Percentiles rank a stretch among this genome's conserved stretches.
Evolutionary conservation across 2,113 vertebrate genomes (phyloP).

Genomic region (Plectropomus leopardus): DNA sequence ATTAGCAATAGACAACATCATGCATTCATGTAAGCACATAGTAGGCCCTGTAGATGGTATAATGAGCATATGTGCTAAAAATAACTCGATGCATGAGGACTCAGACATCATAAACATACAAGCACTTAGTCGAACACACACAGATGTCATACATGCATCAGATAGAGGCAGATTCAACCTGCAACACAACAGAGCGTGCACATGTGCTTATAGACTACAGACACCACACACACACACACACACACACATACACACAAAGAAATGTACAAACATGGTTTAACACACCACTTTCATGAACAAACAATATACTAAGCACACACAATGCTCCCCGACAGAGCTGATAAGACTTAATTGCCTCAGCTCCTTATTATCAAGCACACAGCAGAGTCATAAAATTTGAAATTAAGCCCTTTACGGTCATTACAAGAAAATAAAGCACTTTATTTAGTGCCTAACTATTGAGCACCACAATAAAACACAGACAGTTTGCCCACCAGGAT

Average conservation of each 20-base stretch:
- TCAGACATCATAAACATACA: neutral
- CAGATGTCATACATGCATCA: neutral
- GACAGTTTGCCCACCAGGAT: neutral
- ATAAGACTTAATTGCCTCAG: slow-evolving; percentile 63
- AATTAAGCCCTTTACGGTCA: slow-evolving; percentile 67
- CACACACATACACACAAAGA: neutral
- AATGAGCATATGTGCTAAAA: slow-evolving; percentile 10
- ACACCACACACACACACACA: too few species aligned
- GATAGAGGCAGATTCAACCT: neutral
- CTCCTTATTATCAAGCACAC: slow-evolving; percentile 69
- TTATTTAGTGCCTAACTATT: slow-evolving; percentile 46
- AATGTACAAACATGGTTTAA: neutral
- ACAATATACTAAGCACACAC: slow-evolving; percentile 25
- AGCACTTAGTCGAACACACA: neutral
- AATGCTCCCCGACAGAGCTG: slow-evolving; percentile 35
- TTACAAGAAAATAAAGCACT: slow-evolving; percentile 61
- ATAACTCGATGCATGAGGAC: neutral
- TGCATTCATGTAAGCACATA: too few species aligned
- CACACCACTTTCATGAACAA: slow-evolving; percentile 7
- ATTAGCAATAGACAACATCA: neutral
- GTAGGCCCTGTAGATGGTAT: neutral
- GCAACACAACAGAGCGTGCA: neutral
- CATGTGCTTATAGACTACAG: too few species aligned
- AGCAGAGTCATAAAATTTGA: slow-evolving; percentile 65
- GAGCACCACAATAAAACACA: slow-evolving; percentile 48